These are phyloP conservation scores for Halichondria panicea DNA, from an alignment of 37 sponge, comb jelly and placozoan genomes.

Conservation along the genomic window DNA sequence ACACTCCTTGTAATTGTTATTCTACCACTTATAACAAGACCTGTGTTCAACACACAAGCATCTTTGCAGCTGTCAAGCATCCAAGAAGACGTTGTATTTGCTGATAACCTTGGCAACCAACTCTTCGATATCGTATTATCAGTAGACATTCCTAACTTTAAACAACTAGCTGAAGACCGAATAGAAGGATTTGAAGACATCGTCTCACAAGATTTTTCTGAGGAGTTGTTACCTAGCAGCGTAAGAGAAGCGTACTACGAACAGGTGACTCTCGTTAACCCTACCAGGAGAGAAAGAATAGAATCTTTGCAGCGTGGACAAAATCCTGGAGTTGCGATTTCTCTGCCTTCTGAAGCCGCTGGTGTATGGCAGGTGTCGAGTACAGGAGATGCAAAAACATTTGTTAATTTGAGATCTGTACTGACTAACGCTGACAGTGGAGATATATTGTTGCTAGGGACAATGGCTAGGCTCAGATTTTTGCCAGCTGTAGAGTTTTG, in stretches of 20 bases:
- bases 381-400: conserved; percentile 43
- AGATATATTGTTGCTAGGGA: conserved; percentile 43
- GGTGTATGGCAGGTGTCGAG: conserved; percentile 79
- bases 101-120: conserved; percentile 42
- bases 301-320: conserved; percentile 29
- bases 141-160: conserved; percentile 32
- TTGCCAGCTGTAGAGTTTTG: conserved; percentile 56
- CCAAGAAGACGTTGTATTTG: conserved; percentile 36
- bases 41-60: conserved; percentile 21
- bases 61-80: conserved; percentile 30
- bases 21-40: conserved; percentile 32
- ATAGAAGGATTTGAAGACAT: conserved; percentile 36
- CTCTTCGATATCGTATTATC: conserved; percentile 33
- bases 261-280: conserved; percentile 34
- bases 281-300: conserved; percentile 10
- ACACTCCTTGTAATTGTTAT: conserved; percentile 35
- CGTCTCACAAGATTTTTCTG: neutral
- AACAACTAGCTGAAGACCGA: conserved; percentile 6
- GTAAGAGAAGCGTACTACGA: conserved; percentile 29
- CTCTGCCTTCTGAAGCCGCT: neutral
- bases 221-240: conserved; percentile 27
- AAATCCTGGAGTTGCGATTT: conserved; percentile 57
- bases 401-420: conserved; percentile 44
- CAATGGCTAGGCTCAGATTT: conserved; percentile 59
- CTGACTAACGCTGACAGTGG: neutral